Base-by-base conservation (phyloP, 1,140 invertebrate species). In the Bathynomus jamesi region DNA sequence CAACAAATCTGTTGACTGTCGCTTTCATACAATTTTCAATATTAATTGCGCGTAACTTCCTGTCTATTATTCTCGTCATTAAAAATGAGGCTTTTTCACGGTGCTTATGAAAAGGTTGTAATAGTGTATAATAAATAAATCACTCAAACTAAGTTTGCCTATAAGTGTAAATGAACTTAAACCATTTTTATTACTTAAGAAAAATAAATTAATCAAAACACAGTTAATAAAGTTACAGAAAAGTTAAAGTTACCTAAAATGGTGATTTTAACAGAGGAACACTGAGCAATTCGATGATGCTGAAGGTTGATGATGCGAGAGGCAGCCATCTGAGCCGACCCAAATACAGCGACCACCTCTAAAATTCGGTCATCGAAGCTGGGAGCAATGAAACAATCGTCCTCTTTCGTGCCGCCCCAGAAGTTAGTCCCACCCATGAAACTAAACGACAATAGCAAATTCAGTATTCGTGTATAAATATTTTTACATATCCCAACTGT, bases 341-440 rank as follows among this genome's bases (percentile, higher is more conserved):
- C 95, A 83, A 97, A 98, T 0, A 98, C 94, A 11, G 95, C 95
- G 3, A 98, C 94, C 17, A 98, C 95, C 85, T 97, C 93, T 7
- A 98, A 83, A 65, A 97, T 91, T 65, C 92, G 87, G 83, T 98
- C 95, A 83, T 98, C 95, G 78, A 96, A 94, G 4, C 91, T 91
- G 0, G 92, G 93, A 1, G 91, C 88, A 13, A 94, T 82, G 79
- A 95, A 96, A 17, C 92, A 85, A 76, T 94, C 92, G 77, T 93
- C 93, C 78, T 91, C 91, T 81, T 94, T 92, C 5, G 88, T 90
- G 2, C 91, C 92, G 71, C 95, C 95, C 96, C 96, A 98, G 81
- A 98, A 98, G 82, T 98, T 98, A n/a, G 94, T 95, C 31, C 96
- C 96, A 8, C 96, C 96, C 90, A 96, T 95, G 82, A 97, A 98